These are phyloP conservation scores for Sapayoa aenigma DNA, from an alignment of 2,113 vertebrate genomes.

Conservation along the genomic window DNA sequence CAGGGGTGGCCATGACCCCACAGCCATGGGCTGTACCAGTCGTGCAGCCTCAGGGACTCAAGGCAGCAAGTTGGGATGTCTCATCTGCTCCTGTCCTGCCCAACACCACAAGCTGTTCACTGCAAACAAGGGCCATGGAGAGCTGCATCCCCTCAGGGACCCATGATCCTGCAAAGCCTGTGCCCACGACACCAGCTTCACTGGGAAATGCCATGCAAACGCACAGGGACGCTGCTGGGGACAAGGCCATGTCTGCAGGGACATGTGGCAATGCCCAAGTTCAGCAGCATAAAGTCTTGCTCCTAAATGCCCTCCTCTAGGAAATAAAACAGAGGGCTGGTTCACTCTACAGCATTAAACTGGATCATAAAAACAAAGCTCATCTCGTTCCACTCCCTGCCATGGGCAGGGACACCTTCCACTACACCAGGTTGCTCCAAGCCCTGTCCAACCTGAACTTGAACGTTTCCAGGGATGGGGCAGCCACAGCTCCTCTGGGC, in stretches of 20 bases:
- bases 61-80: neutral
- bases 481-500: neutral
- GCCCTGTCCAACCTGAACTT: neutral
- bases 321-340: neutral
- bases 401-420: neutral
- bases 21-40: neutral
- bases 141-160: neutral
- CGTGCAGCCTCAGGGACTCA: fast-evolving
- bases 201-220: neutral
- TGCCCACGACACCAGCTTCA: fast-evolving
- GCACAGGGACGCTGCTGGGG: fast-evolving
- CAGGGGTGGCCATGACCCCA: neutral
- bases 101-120: neutral
- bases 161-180: fast-evolving
- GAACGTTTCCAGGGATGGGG: neutral
- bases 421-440: neutral
- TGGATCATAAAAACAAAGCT: neutral
- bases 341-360: neutral
- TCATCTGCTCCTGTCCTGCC: neutral
- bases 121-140: neutral
- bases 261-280: fast-evolving
- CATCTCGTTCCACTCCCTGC: neutral
- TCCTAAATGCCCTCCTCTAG: neutral
- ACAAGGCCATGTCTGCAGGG: neutral
- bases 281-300: neutral